A percentile compares a stretch with the other conserved stretches of the same genome.
phyloP scores from a whole-genome alignment of 2,113 vertebrate genomes.

The Copsychus sechellarum region DNA sequence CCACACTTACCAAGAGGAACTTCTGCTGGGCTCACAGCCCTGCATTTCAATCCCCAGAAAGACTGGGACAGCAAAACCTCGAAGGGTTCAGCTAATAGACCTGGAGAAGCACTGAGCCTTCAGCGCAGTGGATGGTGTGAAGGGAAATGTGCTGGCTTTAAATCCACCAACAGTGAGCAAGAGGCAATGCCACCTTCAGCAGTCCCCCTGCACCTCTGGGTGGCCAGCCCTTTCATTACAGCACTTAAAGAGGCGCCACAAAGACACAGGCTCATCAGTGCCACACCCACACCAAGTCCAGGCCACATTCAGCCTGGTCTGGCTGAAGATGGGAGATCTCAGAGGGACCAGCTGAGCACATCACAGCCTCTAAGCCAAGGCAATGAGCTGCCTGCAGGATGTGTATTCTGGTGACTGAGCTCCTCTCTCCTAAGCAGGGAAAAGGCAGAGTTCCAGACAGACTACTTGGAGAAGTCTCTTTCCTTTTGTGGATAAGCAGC shows the following conservation, averaged over 20 bases:
- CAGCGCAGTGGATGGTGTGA: accelerated
- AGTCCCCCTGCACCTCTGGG: not conserved
- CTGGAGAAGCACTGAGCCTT: not conserved
- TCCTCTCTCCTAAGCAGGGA: not conserved
- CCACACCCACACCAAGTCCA: not conserved
- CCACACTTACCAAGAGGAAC: not conserved
- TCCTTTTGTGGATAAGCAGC: not conserved
- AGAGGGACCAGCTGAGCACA: not conserved
- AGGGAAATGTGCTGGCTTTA: not conserved
- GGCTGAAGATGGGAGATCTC: not conserved
- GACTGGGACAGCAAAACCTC: not conserved
- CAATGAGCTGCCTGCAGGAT: not conserved
- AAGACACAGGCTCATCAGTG: not conserved
- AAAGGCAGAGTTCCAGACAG: not conserved
- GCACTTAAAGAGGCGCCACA: not conserved
- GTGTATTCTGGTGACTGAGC: not conserved
- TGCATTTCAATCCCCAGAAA: not conserved
- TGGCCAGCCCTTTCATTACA: not conserved
- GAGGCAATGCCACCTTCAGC: not conserved
- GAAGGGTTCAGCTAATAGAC: not conserved
- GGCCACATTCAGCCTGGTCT: not conserved
- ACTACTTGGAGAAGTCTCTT: not conserved
- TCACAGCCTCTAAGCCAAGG: not conserved
- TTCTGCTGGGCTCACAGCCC: not conserved
- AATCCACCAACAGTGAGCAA: not conserved